These are phyloP conservation scores for Grammomys surdaster DNA, from an alignment of 2,113 vertebrate species.

Conservation along the genomic window DNA sequence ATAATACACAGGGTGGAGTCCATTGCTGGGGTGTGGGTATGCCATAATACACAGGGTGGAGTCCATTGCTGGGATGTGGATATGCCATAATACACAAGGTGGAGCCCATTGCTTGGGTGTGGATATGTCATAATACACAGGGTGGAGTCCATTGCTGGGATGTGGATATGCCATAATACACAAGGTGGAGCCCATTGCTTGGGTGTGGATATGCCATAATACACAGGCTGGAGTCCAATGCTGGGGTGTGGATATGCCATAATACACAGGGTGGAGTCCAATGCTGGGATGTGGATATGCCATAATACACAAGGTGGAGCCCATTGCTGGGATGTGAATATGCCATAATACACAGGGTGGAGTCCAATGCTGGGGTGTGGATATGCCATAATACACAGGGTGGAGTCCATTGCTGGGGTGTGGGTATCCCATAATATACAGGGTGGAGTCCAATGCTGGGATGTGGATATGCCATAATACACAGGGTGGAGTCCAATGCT, in stretches of 20 bases:
- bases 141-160: neutral
- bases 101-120: neutral
- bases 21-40: neutral
- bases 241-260: neutral
- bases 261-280: neutral
- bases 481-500: neutral
- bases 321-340: neutral
- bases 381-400: neutral
- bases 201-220: neutral
- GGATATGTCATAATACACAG: neutral
- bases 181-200: neutral
- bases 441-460: neutral
- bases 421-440: neutral
- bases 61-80: neutral
- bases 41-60: neutral
- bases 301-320: neutral
- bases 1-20: neutral
- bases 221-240: neutral
- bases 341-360: too few relatives aligned
- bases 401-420: neutral
- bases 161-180: neutral
- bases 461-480: neutral
- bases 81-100: neutral
- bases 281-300: neutral
- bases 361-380: neutral